Base-by-base conservation (phyloP, 2,888 invertebrate species). In the Callyntrura guangdongensis region DNA sequence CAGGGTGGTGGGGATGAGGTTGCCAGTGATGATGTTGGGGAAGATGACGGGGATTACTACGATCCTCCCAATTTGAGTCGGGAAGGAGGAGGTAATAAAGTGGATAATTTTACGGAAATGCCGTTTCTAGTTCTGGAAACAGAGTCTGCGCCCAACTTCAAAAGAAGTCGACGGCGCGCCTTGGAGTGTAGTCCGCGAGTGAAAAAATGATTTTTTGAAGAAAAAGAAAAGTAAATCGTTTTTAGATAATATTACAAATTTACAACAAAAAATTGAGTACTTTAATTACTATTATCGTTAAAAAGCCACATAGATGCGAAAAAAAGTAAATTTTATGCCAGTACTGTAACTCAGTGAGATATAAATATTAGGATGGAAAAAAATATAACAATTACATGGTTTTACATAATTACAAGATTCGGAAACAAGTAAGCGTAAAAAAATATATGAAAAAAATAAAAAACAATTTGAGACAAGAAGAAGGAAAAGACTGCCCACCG, bases 141-240 rank as follows among this genome's bases (percentile, higher is more conserved):
- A 11, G 94, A 94, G 61, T 93, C 94, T 5, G 91, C 92, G 14
- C 93, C 93, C 56, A 93, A 93, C 79, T 91, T 93, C 82, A 93
- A 94, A 69, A 95, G 97, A 20, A 97, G 98, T 86, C 96, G 98
- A 92, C 96, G 98, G 94, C 96, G 98, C 93, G 98, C 98, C 56
- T 96, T 98, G 90, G 98, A 98, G 95, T 98, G 98, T 95, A 96
- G 96, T 92, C 96, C 97, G 86, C 95, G 96, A 79, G 96, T 96
- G 91, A 96, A 96, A 94, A 96, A 96, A 94, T 97, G 36, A 97
- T 95, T 98, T 98, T 95, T 97, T 97, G 95, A 98, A 98, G 94
- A 97, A 98, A 95, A n/a, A 96, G 97, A 81, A 67, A 67, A 22
- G 12, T 17, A 67, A 67, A 20, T 17, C 20, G 67, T 22, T 56